These are phyloP conservation scores for Apis mellifera DNA, from an alignment of 1,140 invertebrate genomes.

Conservation along the genomic window DNA sequence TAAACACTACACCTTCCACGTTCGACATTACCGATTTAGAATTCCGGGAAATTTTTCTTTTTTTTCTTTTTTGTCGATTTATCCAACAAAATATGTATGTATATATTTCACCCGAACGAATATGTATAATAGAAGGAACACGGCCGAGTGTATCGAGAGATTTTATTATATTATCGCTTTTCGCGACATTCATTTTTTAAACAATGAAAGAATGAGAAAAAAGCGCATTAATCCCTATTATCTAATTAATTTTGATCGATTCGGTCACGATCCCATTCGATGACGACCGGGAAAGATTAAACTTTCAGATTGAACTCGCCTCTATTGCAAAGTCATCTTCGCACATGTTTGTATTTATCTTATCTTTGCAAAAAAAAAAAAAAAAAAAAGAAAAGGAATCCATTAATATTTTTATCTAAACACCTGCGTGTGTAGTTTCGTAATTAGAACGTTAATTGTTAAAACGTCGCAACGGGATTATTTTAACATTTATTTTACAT, in stretches of 20 bases:
- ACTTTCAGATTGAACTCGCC: neutral
- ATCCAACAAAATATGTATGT: too few relatives aligned
- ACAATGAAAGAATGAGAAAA: conserved; percentile 4
- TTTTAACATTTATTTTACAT: neutral
- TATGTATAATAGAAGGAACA: neutral
- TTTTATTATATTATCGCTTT: neutral
- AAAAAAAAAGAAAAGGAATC: neutral
- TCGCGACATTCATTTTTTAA: neutral
- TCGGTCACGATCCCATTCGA: neutral
- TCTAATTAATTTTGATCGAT: neutral
- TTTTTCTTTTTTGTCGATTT: too few relatives aligned
- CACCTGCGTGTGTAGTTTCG: neutral
- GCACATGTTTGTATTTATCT: neutral
- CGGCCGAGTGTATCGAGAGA: neutral
- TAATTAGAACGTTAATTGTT: neutral
- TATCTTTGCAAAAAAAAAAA: neutral
- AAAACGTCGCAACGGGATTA: neutral
- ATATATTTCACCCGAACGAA: neutral
- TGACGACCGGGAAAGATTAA: neutral
- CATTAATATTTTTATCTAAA: neutral
- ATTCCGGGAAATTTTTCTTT: neutral
- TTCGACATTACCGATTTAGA: neutral
- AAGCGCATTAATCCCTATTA: neutral
- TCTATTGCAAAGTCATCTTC: too few relatives aligned
- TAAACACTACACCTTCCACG: neutral